Conservation (phyloP, 2,113 vertebrate genomes). For the Ammospiza nelsoni region DNA sequence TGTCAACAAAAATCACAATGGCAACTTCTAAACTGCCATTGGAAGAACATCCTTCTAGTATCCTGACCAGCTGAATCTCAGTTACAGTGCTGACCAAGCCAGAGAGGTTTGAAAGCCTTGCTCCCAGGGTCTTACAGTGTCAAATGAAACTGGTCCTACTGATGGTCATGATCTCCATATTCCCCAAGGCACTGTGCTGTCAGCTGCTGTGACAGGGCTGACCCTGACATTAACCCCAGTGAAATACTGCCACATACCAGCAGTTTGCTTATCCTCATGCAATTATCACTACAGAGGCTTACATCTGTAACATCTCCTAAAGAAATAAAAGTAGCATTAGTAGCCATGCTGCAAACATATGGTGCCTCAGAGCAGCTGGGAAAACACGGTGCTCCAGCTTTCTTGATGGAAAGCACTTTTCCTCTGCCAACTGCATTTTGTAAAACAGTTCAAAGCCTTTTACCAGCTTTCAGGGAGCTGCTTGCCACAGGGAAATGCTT, state of each 20-base stretch:
- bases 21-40: not conserved
- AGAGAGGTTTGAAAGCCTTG: not conserved
- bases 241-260: not conserved
- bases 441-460: conserved; percentile 71
- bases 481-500: conserved; percentile 58
- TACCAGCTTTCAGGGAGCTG: conserved; percentile 64
- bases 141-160: not conserved
- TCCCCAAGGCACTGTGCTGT: not conserved
- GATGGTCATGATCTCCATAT: not conserved
- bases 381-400: conserved; percentile 60
- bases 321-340: conserved; percentile 49
- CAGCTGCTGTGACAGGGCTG: not conserved
- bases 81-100: not conserved
- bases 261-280: not conserved
- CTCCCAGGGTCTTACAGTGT: not conserved
- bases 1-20: not conserved
- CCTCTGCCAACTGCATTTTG: conserved; percentile 64
- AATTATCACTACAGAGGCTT: not conserved
- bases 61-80: not conserved
- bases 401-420: conserved; percentile 56
- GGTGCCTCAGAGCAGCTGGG: conserved; percentile 54
- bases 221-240: not conserved
- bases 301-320: not conserved
- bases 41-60: not conserved
- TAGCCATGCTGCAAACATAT: conserved; percentile 52